Evolutionary conservation across 2,113 vertebrate species (phyloP).

Genomic region (Octodon degus): DNA sequence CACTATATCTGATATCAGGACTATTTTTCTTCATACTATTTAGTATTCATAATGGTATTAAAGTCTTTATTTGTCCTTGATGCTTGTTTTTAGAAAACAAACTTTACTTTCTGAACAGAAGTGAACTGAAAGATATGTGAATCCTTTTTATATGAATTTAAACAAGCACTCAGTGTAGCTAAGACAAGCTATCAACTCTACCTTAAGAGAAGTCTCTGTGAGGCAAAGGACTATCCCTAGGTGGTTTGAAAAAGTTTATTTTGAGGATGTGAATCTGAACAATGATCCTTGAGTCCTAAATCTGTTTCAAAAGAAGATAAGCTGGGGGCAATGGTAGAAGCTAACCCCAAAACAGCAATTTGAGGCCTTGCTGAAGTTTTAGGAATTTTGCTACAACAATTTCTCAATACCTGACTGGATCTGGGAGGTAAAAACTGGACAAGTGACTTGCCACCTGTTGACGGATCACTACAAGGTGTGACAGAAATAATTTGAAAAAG

Average conservation of each 20-base stretch:
- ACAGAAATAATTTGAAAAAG: neutral
- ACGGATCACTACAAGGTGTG: neutral
- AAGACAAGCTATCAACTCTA: neutral
- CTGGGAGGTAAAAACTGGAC: slow-evolving; percentile 43
- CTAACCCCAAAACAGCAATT: slow-evolving; percentile 45
- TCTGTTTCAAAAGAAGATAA: slow-evolving; percentile 52
- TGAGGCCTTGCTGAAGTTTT: neutral
- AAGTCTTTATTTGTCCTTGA: neutral
- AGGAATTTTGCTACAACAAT: neutral
- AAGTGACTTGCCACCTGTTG: neutral
- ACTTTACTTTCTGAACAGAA: neutral
- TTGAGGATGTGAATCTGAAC: slow-evolving; percentile 40
- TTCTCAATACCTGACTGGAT: slow-evolving; percentile 7
- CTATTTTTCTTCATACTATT: neutral
- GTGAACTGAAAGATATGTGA: slow-evolving; percentile 42
- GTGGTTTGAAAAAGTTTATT: slow-evolving; percentile 57
- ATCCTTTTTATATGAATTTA: slow-evolving; percentile 58
- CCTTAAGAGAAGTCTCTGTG: slow-evolving; percentile 1
- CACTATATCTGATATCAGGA: neutral
- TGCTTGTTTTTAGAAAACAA: neutral
- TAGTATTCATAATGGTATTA: neutral
- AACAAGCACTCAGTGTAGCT: slow-evolving; percentile 37
- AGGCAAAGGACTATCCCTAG: slow-evolving; percentile 26
- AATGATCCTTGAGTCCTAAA: slow-evolving; percentile 39
- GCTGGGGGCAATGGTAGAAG: slow-evolving; percentile 4